phyloP scores from a whole-genome alignment of 1,140 invertebrate genomes.

The Lamellibrachia luymesi region DNA sequence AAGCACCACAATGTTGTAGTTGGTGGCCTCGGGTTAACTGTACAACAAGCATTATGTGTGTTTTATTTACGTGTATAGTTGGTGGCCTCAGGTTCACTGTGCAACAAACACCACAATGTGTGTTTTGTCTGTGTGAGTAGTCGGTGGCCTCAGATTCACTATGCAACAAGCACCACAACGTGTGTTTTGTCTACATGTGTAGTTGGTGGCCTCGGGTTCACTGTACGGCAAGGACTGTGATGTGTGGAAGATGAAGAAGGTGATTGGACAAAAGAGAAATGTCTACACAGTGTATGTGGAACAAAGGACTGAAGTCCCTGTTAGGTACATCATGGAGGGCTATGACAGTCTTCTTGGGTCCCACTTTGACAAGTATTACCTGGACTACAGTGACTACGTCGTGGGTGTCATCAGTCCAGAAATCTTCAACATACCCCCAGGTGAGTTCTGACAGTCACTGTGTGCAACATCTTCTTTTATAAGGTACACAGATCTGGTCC shows the following conservation, averaged over 20 bases:
- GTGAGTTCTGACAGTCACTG: neutral
- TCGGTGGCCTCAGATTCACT: neutral
- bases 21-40: neutral
- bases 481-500: too few species aligned
- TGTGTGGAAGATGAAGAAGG: slow-evolving; percentile 72
- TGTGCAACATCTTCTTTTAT: too few species aligned
- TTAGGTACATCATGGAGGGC: slow-evolving; percentile 89
- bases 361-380: slow-evolving; percentile 93
- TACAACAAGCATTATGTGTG: neutral
- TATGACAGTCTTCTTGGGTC: slow-evolving; percentile 89
- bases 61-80: neutral
- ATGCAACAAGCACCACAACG: neutral
- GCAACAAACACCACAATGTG: neutral
- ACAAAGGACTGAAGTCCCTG: slow-evolving; percentile 58
- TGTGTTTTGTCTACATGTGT: neutral
- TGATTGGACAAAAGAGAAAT: slow-evolving; percentile 75
- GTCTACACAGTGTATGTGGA: slow-evolving; percentile 70
- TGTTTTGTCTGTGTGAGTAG: neutral
- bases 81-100: neutral
- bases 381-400: slow-evolving; percentile 73
- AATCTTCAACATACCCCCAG: slow-evolving; percentile 11
- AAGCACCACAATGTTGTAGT: too few species aligned
- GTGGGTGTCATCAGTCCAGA: neutral
- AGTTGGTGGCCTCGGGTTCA: neutral
- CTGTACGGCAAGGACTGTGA: slow-evolving; percentile 56